A percentile compares a stretch with the other conserved stretches of the same genome.
These are phyloP conservation scores for Apodemus sylvaticus DNA, from an alignment of 2,113 vertebrate species.

Conservation along the genomic window DNA sequence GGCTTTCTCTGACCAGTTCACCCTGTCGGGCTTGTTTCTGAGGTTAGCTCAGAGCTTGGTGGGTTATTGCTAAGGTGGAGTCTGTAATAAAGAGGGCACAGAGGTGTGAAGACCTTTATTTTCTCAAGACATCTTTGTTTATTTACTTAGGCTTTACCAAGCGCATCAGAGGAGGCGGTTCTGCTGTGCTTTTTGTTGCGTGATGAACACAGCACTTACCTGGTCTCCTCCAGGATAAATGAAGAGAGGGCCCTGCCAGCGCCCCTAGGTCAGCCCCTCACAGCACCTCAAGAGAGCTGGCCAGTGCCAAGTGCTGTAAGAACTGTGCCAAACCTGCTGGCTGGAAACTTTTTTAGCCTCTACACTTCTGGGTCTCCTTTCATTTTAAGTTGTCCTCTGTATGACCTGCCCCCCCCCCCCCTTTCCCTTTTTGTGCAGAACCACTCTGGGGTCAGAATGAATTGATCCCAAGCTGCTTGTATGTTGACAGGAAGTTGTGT, in stretches of 20 bases:
- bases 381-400: constrained; percentile 40
- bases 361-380: constrained; percentile 26
- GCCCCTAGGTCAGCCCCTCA: neutral
- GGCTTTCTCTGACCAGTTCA: constrained; percentile 44
- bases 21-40: constrained; percentile 55
- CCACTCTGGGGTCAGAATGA: constrained; percentile 52
- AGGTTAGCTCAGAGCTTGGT: constrained; percentile 18
- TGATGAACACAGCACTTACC: neutral
- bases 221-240: neutral
- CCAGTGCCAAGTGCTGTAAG: neutral
- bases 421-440: neutral
- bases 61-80: constrained; percentile 45
- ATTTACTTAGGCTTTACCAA: constrained; percentile 55
- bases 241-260: neutral
- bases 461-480: constrained; percentile 20
- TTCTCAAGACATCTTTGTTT: constrained; percentile 64
- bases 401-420: neutral
- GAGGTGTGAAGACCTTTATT: constrained; percentile 58
- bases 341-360: neutral
- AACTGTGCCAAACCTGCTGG: neutral
- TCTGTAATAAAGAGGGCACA: constrained; percentile 65
- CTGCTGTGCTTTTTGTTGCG: neutral
- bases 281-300: neutral
- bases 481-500: constrained; percentile 67
- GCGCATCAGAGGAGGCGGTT: neutral